A percentile compares a stretch with the other conserved stretches of the same genome.
Conservation (phyloP, 2,888 invertebrate species). For the Petrolisthes cinctipes region DNA sequence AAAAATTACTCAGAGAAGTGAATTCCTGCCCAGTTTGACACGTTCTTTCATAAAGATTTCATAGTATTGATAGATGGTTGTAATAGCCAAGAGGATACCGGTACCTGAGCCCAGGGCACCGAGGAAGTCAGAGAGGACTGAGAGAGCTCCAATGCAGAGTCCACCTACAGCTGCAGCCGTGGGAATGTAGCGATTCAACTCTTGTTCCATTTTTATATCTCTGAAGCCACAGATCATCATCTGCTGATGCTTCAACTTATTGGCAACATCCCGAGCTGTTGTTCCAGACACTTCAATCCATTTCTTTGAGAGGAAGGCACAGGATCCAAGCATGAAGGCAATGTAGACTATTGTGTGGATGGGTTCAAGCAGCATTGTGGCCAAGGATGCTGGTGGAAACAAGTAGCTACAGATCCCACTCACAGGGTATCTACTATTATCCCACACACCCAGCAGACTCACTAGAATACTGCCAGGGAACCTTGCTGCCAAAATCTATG, state of each 20-base stretch:
- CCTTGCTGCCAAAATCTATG: constrained; percentile 99
- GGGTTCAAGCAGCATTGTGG: constrained; percentile 95
- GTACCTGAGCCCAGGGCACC: constrained; percentile 92
- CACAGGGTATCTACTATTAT: constrained; percentile 97
- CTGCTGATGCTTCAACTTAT: constrained; percentile 98
- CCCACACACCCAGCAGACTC: constrained; percentile 97
- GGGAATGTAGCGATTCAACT: constrained; percentile 98
- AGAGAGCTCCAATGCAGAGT: constrained; percentile 98
- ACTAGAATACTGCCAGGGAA: constrained; percentile 98
- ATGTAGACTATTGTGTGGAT: constrained; percentile 96
- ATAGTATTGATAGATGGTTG: constrained; percentile 99
- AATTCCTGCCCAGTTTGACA: constrained; percentile 95
- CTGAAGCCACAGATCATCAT: constrained; percentile 99
- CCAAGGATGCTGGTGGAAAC: constrained; percentile 96
- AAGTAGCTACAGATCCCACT: constrained; percentile 99
- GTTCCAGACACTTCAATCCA: constrained; percentile 99
- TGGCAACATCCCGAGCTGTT: constrained; percentile 99
- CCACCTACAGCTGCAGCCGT: constrained; percentile 99
- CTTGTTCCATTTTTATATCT: constrained; percentile 99
- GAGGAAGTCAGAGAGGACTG: constrained; percentile 97
- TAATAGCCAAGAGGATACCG: constrained; percentile 97
- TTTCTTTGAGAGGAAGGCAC: constrained; percentile 99
- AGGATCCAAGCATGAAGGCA: constrained; percentile 98
- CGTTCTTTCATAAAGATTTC: constrained; percentile 99
- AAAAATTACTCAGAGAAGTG: too few species aligned